These are phyloP conservation scores for Pelvicachromis taeniatus DNA, from an alignment of 2,113 vertebrate species.

Conservation along the genomic window DNA sequence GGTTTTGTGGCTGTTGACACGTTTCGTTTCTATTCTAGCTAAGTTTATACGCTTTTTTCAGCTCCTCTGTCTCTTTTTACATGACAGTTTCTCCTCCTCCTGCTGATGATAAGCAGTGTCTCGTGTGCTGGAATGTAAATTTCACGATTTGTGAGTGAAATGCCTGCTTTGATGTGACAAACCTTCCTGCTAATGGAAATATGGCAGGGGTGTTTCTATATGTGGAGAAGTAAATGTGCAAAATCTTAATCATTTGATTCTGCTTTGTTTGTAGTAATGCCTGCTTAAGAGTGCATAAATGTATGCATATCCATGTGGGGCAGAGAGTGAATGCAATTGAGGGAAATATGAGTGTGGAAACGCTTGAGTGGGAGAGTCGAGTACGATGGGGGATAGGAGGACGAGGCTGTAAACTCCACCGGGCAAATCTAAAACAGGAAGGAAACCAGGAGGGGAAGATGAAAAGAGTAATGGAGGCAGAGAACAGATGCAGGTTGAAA, in stretches of 20 bases:
- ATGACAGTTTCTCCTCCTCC: no score
- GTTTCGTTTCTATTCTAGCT: accelerated
- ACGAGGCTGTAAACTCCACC: neutral
- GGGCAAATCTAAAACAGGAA: conserved; percentile 39
- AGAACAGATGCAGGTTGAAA: conserved; percentile 25
- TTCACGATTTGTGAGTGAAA: neutral
- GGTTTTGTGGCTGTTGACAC: neutral
- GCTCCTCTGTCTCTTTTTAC: neutral
- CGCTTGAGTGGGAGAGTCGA: neutral
- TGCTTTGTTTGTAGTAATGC: neutral
- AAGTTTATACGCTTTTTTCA: neutral
- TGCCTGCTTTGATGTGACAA: neutral
- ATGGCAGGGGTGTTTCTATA: neutral
- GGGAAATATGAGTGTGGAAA: neutral
- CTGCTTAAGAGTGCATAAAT: neutral
- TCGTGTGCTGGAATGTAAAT: neutral
- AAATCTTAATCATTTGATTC: neutral
- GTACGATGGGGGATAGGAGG: neutral
- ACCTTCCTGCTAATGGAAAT: neutral
- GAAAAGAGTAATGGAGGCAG: conserved; percentile 31
- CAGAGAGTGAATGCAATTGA: neutral
- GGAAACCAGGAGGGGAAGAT: conserved; percentile 21
- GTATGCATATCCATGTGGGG: neutral
- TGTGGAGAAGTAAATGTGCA: neutral
- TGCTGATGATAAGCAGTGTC: neutral